Conservation (phyloP, 2,888 invertebrate species). For the Dinocampus coccinellae region DNA sequence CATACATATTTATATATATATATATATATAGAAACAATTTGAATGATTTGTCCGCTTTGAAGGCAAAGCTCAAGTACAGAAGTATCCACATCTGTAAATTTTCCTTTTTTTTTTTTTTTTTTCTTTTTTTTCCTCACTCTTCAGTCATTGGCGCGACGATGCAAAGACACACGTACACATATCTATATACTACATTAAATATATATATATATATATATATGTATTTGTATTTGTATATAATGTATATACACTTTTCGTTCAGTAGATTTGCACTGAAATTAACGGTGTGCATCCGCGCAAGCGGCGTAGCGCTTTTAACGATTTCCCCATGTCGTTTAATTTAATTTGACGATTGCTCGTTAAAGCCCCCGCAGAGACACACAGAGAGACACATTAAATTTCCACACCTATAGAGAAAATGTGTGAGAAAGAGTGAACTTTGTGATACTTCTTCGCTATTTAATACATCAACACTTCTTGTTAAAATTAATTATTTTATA, state of each 20-base stretch:
- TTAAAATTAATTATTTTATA: neutral
- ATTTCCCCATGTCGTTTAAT: slow-evolving; percentile 61
- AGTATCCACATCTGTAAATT: slow-evolving; percentile 35
- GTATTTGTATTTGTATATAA: neutral
- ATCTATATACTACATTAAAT: neutral
- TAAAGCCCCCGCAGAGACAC: slow-evolving; percentile 50
- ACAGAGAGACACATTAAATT: slow-evolving; percentile 53
- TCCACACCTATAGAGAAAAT: slow-evolving; percentile 45
- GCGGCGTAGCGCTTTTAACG: slow-evolving; percentile 53
- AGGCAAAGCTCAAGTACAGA: slow-evolving; percentile 29
- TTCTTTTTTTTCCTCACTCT: neutral
- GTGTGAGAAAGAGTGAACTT: neutral
- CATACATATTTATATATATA: slow-evolving; percentile 4
- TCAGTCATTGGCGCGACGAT: neutral
- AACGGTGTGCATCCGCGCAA: slow-evolving; percentile 53
- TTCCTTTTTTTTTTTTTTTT: neutral
- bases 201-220: neutral
- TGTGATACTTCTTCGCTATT: neutral
- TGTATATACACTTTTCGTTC: neutral
- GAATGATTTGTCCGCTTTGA: slow-evolving; percentile 38
- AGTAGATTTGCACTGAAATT: slow-evolving; percentile 43
- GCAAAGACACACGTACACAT: neutral
- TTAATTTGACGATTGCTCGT: slow-evolving; percentile 66
- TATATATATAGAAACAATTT: slow-evolving; percentile 30
- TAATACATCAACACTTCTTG: neutral